Conservation (phyloP, 1,140 invertebrate genomes). For the Thalassaphorura encarpata region DNA sequence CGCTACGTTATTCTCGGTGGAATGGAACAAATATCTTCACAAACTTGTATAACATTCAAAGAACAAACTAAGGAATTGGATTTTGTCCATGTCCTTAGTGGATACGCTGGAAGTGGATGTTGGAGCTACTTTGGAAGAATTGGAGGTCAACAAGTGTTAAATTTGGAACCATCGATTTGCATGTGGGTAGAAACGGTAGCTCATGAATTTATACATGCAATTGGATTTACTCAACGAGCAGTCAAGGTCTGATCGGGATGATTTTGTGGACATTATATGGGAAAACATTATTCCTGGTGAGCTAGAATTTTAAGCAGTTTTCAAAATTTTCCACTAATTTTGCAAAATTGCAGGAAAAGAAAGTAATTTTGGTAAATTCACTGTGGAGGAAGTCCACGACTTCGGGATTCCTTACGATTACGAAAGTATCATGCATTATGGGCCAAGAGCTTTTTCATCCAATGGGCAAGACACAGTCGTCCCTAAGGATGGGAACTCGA, state of each 20-base stretch:
- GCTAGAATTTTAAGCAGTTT: constrained; percentile 18
- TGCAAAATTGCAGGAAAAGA: too few species aligned
- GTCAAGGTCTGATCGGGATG: constrained; percentile 52
- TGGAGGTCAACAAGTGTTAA: constrained; percentile 46
- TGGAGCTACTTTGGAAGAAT: constrained; percentile 47
- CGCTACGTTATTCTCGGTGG: not conserved
- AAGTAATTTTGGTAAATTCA: constrained; percentile 37
- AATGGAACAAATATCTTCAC: constrained; percentile 8
- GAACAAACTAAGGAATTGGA: constrained; percentile 1
- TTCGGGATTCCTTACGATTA: constrained; percentile 39
- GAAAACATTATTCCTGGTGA: constrained; percentile 51
- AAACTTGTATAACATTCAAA: constrained; percentile 21
- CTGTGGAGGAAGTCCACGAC: constrained; percentile 23
- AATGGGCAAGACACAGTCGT: constrained; percentile 16
- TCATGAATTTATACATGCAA: constrained; percentile 54
- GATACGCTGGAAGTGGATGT: constrained; percentile 38
- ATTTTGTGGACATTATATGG: constrained; percentile 51
- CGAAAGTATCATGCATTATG: constrained; percentile 38
- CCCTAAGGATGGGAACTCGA: not conserved
- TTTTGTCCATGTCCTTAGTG: constrained; percentile 11
- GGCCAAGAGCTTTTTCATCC: constrained; percentile 18
- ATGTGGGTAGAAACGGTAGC: constrained; percentile 49
- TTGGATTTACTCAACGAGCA: constrained; percentile 61
- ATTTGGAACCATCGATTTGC: constrained; percentile 46
- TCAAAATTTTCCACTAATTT: not conserved